A percentile compares a stretch with the other conserved stretches of the same genome.
These are phyloP conservation scores for Eremobia ochroleuca DNA, from an alignment of 2,888 invertebrate species.

Conservation along the genomic window DNA sequence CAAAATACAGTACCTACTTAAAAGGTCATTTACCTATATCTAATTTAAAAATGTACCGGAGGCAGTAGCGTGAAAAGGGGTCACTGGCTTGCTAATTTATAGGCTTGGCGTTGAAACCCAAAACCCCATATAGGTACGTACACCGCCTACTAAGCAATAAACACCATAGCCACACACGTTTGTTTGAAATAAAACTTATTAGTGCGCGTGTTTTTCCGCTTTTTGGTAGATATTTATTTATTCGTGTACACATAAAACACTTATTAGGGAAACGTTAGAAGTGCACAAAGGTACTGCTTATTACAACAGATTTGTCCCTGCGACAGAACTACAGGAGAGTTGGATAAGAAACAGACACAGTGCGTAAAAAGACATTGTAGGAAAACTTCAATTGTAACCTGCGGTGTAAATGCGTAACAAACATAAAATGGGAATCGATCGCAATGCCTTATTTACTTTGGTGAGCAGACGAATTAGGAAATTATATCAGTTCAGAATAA, in stretches of 20 bases:
- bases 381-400: background rate
- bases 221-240: background rate
- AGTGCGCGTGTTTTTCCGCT: background rate
- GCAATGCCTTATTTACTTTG: background rate
- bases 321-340: background rate
- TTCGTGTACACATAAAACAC: background rate
- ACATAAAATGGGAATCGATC: background rate
- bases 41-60: conserved; percentile 45
- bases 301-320: background rate
- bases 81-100: conserved; percentile 66
- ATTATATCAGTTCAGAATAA: background rate
- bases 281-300: background rate
- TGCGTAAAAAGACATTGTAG: background rate
- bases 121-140: conserved; percentile 40
- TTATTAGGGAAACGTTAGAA: background rate
- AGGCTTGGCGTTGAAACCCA: conserved; percentile 55
- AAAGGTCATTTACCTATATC: conserved; percentile 7
- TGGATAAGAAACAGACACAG: background rate
- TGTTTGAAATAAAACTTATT: conserved; percentile 21
- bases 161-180: conserved; percentile 5
- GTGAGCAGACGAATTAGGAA: background rate
- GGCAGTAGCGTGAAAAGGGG: conserved; percentile 57
- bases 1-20: background rate
- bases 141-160: conserved; percentile 17
- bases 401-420: background rate